A percentile compares a stretch with the other conserved stretches of the same genome.
Conservation (phyloP, 1,140 invertebrate genomes). For the Drosophila asahinai region DNA sequence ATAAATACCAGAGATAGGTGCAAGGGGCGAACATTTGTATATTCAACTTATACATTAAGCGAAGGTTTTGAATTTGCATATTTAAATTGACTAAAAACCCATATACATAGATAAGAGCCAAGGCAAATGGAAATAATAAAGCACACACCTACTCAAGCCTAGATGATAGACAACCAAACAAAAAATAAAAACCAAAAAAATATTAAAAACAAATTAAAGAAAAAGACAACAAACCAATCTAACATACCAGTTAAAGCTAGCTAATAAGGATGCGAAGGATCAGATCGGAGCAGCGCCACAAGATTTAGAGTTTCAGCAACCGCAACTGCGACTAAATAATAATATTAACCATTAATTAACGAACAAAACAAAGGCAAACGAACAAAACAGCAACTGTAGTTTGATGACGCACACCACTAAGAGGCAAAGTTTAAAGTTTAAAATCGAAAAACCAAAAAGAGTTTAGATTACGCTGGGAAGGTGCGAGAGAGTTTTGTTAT, state of each 20-base stretch:
- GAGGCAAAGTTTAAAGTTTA: constrained; percentile 42
- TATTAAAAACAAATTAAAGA: neutral
- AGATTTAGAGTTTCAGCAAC: constrained; percentile 81
- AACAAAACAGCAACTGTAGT: constrained; percentile 53
- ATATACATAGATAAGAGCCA: constrained; percentile 33
- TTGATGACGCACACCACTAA: constrained; percentile 50
- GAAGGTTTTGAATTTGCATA: constrained; percentile 80
- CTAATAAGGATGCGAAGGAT: constrained; percentile 44
- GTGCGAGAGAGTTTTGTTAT: constrained; percentile 65
- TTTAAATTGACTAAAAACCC: constrained; percentile 58
- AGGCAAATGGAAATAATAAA: constrained; percentile 73
- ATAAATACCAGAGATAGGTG: constrained; percentile 32
- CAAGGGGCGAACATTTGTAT: constrained; percentile 62
- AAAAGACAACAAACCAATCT: constrained; percentile 30
- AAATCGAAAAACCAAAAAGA: constrained; percentile 13
- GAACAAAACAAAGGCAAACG: constrained; percentile 13
- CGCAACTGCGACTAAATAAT: constrained; percentile 53
- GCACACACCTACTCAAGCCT: constrained; percentile 62
- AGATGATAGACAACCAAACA: constrained; percentile 48
- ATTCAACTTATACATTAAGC: constrained; percentile 74
- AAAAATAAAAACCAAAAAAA: constrained; percentile 2
- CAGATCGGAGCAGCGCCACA: constrained; percentile 62
- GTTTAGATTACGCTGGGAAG: constrained; percentile 39
- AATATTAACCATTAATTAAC: constrained; percentile 64
- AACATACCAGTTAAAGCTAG: constrained; percentile 57